Evolutionary conservation across 2,797 vertebrate genomes (phyloP).

Genomic region (Vespertilio murinus): DNA sequence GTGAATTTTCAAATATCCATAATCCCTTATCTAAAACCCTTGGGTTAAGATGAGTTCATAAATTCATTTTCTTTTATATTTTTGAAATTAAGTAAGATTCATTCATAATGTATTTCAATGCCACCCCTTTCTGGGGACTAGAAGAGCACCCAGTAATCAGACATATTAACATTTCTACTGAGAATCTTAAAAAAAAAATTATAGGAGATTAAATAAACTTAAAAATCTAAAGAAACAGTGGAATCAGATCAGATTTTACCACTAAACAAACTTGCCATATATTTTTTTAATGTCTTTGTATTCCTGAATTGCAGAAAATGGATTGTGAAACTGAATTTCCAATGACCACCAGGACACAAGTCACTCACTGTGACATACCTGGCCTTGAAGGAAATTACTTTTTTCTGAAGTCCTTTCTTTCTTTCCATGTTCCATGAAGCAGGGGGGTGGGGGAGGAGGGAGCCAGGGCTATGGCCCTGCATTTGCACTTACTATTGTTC

Average conservation of each 20-base stretch:
- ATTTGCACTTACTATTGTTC: neutral
- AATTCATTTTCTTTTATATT: neutral
- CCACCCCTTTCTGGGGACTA: neutral
- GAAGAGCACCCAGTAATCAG: neutral
- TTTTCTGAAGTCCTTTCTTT: fast-evolving
- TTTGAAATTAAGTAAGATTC: neutral
- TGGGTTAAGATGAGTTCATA: neutral
- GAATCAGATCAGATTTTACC: conserved; percentile 1
- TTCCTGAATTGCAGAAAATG: neutral
- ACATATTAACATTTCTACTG: neutral
- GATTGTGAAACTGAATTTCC: neutral
- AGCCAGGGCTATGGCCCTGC: neutral
- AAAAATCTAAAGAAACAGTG: neutral
- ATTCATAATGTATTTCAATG: neutral
- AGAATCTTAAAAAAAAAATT: conserved; percentile 7
- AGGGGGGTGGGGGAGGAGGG: neutral
- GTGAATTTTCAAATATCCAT: neutral
- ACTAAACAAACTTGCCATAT: neutral
- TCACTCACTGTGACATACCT: neutral
- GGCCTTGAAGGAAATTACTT: neutral
- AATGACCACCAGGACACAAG: neutral
- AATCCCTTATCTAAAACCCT: neutral
- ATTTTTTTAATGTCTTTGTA: neutral
- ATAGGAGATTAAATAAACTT: neutral
- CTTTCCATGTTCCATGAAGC: neutral